Percentiles rank a stretch among this genome's conserved stretches.
These are phyloP conservation scores for Linnaemya tessellans DNA, from an alignment of 2,888 invertebrate genomes.

Conservation along the genomic window DNA sequence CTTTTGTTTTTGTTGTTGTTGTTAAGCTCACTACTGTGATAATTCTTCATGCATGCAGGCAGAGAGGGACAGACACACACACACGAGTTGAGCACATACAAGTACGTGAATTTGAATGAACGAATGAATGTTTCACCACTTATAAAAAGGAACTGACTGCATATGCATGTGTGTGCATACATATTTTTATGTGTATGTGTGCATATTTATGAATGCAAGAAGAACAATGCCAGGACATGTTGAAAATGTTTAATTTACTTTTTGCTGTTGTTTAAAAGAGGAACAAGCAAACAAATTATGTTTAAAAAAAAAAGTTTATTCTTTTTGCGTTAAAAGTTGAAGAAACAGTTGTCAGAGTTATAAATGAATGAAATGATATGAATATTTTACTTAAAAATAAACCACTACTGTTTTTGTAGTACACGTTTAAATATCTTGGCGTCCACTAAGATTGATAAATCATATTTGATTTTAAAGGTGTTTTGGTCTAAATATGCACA, in stretches of 20 bases:
- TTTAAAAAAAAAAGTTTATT: not conserved
- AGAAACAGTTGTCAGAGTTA: not conserved
- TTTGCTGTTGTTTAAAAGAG: constrained; percentile 13
- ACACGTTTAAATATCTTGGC: too few relatives aligned
- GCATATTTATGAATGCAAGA: constrained; percentile 29
- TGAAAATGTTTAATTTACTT: constrained; percentile 6
- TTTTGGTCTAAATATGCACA: too few relatives aligned
- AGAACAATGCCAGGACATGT: constrained; percentile 54
- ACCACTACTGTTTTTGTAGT: too few relatives aligned
- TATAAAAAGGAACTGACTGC: not conserved
- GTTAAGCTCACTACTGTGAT: constrained; percentile 23
- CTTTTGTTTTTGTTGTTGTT: not conserved
- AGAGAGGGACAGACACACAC: too few relatives aligned
- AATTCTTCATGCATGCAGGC: constrained; percentile 14
- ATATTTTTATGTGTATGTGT: not conserved
- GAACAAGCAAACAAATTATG: constrained; percentile 18
- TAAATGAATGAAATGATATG: constrained; percentile 2
- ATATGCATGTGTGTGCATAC: not conserved
- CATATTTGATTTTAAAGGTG: too few relatives aligned
- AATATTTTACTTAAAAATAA: too few relatives aligned
- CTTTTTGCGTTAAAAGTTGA: not conserved
- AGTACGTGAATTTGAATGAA: not conserved
- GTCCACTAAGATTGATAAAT: too few relatives aligned
- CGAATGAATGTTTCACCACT: not conserved
- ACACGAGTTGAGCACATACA: too few relatives aligned